These are phyloP conservation scores for Melieria picta DNA, from an alignment of 2,888 invertebrate genomes.

Conservation along the genomic window DNA sequence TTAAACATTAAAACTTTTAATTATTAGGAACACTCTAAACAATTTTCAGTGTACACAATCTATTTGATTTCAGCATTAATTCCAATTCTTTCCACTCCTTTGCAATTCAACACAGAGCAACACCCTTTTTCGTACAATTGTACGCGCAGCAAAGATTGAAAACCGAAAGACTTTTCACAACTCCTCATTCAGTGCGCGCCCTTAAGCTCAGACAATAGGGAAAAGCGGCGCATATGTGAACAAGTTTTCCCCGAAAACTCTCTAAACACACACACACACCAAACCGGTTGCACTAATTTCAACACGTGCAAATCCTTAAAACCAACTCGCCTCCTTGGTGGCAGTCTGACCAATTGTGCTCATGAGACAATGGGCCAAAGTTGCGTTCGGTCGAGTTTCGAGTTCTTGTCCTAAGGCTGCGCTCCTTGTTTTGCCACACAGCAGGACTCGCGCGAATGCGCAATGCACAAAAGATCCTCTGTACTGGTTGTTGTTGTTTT, in stretches of 20 bases:
- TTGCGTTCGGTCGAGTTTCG: background rate
- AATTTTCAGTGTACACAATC: too few relatives aligned
- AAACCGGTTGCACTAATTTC: slow-evolving; percentile 26
- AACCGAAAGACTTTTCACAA: too few relatives aligned
- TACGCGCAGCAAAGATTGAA: too few relatives aligned
- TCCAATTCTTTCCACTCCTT: too few relatives aligned
- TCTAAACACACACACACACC: background rate
- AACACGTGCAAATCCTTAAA: slow-evolving; percentile 31
- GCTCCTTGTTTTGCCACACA: background rate
- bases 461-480: too few relatives aligned
- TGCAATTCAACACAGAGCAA: too few relatives aligned
- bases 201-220: slow-evolving; percentile 17
- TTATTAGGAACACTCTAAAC: too few relatives aligned
- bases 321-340: background rate
- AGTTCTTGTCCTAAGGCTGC: background rate
- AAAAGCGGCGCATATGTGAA: background rate
- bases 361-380: background rate
- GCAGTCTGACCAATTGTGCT: slow-evolving; percentile 16
- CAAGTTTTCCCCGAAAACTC: slow-evolving; percentile 11
- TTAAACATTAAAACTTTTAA: too few relatives aligned
- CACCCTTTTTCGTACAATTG: too few relatives aligned
- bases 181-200: background rate
- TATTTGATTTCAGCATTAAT: too few relatives aligned
- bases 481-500: too few relatives aligned
- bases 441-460: background rate